Evolutionary conservation across 2,113 vertebrate genomes (phyloP).

Genomic region (Tricholaema leucomelas): DNA sequence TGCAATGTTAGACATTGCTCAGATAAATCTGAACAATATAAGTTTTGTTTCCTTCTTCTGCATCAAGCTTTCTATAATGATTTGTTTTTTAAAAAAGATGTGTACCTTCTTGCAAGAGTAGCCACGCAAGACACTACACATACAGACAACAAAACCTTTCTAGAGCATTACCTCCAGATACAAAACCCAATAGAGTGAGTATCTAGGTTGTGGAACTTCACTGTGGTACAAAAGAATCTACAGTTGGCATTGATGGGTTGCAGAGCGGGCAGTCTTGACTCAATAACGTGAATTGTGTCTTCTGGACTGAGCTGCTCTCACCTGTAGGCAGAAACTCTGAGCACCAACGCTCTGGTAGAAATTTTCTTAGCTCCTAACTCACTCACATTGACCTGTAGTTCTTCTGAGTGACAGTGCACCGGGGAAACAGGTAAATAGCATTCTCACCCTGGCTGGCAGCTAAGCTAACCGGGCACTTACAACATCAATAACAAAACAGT

Average conservation of each 20-base stretch:
- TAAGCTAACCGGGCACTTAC: fast-evolving
- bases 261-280: neutral
- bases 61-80: neutral
- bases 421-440: fast-evolving
- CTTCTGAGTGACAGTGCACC: neutral
- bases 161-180: neutral
- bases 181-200: neutral
- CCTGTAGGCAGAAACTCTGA: neutral
- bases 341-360: fast-evolving
- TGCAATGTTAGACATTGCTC: neutral
- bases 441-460: fast-evolving
- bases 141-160: neutral
- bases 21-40: neutral
- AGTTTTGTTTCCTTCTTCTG: neutral
- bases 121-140: fast-evolving
- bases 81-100: neutral
- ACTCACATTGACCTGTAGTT: fast-evolving
- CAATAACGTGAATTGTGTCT: fast-evolving
- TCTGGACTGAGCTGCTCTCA: neutral
- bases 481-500: fast-evolving
- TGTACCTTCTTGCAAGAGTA: neutral
- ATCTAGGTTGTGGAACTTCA: neutral
- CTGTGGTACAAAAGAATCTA: neutral
- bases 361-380: neutral
- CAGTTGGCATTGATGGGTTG: neutral